phyloP scores from a whole-genome alignment of 2,113 vertebrate species.

The Sardina pilchardus region DNA sequence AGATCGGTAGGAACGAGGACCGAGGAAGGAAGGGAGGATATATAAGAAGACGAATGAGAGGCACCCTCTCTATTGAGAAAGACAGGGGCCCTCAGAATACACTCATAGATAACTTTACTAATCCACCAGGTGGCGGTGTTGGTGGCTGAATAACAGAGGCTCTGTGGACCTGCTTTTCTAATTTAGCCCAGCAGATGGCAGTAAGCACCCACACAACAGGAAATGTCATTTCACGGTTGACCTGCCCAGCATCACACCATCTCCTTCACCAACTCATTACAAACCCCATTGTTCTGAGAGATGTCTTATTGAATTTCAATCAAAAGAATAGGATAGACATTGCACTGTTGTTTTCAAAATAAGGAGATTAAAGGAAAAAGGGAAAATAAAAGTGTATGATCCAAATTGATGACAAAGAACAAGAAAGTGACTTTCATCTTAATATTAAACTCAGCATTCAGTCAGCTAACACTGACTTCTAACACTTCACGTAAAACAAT shows the following conservation, averaged over 20 bases:
- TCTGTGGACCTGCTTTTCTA: not conserved
- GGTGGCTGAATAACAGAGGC: not conserved
- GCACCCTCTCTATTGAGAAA: too few relatives aligned
- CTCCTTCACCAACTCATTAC: slow-evolving; percentile 26
- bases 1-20: too few relatives aligned
- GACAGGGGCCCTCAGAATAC: not conserved
- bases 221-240: slow-evolving; percentile 22
- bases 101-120: not conserved
- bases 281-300: slow-evolving; percentile 40
- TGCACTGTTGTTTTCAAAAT: slow-evolving; percentile 23
- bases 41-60: too few relatives aligned
- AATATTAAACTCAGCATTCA: slow-evolving; percentile 15
- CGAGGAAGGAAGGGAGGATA: too few relatives aligned
- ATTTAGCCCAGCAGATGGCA: slow-evolving; percentile 60
- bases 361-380: not conserved
- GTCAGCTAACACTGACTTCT: not conserved
- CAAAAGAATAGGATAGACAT: slow-evolving; percentile 22
- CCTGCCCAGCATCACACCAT: slow-evolving; percentile 21
- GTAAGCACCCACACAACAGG: slow-evolving; percentile 48
- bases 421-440: not conserved
- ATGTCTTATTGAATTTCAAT: slow-evolving; percentile 38
- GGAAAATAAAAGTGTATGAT: not conserved
- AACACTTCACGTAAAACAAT: not conserved
- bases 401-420: slow-evolving; percentile 33
- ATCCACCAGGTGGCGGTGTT: slow-evolving; percentile 32